Base-by-base conservation (phyloP, 2,888 invertebrate species). In the Cordilura impudica region DNA sequence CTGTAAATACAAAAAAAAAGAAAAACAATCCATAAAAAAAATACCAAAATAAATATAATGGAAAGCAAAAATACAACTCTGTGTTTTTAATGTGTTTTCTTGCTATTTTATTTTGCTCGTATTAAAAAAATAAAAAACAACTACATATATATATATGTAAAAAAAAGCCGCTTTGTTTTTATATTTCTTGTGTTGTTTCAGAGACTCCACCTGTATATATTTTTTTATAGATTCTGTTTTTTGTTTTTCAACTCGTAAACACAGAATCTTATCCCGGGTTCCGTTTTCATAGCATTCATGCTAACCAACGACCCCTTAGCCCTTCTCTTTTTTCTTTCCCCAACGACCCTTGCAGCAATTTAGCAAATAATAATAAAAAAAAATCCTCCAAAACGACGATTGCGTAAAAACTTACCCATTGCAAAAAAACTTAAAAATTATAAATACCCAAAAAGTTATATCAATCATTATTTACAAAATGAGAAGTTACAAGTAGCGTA, bases 151-250 rank as follows among this genome's bases (percentile, higher is more conserved):
- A 54, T 72, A 82, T 74, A 71, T 81, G 82, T 84, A 85, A 82
- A 83, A 85, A 84, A 86, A 86, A 84, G 87, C 86, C 87, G 86
- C 86, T 86, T 79, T 86, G 85, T 86, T 85, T 84, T 82, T 83
- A 31, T 43, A 45, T 60, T 58, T 31, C 66, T 63, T 47, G 12
- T 65, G 23, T 39, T 43, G n/a, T 77, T 75, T 84, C 84, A 83
- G 81, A 83, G 53, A 67, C 77, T 77, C 75, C 78, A 75, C 78
- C 81, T 77, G 81, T 77, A 70, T 76, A 78, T 74, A n/a, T n/a
- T n/a, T n/a, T 74, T 77, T 74, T 67, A 49, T 67, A 67, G 39
- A 71, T 71, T 70, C 12, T 67, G 66, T 71, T 71, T 81, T 75
- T 67, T 67, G 63, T 67, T 65, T 70, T 66, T 53, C 45, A 21